Conservation (phyloP, 2,888 invertebrate species). For the Rhagium mordax region DNA sequence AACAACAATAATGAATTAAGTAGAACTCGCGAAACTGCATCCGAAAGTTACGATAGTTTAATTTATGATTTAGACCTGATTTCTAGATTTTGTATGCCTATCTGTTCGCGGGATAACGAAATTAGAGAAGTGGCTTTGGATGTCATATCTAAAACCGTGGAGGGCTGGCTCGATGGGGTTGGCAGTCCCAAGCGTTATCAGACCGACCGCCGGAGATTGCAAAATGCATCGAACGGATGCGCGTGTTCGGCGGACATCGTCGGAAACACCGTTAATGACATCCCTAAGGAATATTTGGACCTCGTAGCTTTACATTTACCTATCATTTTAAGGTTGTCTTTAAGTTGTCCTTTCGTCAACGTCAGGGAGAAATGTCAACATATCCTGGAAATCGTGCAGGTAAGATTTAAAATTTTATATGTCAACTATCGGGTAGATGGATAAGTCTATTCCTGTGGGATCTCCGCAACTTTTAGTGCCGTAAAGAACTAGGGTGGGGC, state of each 20-base stretch:
- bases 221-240: slow-evolving; percentile 64
- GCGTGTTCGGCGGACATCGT: slow-evolving; percentile 68
- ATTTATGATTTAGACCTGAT: slow-evolving; percentile 70
- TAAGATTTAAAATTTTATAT: slow-evolving; percentile 59
- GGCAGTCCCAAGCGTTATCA: slow-evolving; percentile 65
- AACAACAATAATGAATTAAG: slow-evolving; percentile 65
- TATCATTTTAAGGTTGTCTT: slow-evolving; percentile 73
- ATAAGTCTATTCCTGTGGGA: neutral
- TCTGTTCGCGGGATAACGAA: slow-evolving; percentile 72
- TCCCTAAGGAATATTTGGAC: slow-evolving; percentile 72
- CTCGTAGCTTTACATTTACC: slow-evolving; percentile 73
- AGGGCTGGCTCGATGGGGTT: slow-evolving; percentile 73
- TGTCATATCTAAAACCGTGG: slow-evolving; percentile 72
- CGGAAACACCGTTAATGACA: slow-evolving; percentile 66
- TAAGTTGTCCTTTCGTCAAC: slow-evolving; percentile 76
- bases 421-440: neutral
- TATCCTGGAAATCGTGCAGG: slow-evolving; percentile 75
- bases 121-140: slow-evolving; percentile 72
- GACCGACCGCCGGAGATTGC: slow-evolving; percentile 53
- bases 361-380: slow-evolving; percentile 74
- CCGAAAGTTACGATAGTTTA: slow-evolving; percentile 55
- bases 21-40: slow-evolving; percentile 47
- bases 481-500: neutral
- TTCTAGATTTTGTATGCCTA: slow-evolving; percentile 72
- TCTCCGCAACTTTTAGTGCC: neutral